Base-by-base conservation (phyloP, 1,140 invertebrate genomes). In the Meloidogyne hapla region DNA sequence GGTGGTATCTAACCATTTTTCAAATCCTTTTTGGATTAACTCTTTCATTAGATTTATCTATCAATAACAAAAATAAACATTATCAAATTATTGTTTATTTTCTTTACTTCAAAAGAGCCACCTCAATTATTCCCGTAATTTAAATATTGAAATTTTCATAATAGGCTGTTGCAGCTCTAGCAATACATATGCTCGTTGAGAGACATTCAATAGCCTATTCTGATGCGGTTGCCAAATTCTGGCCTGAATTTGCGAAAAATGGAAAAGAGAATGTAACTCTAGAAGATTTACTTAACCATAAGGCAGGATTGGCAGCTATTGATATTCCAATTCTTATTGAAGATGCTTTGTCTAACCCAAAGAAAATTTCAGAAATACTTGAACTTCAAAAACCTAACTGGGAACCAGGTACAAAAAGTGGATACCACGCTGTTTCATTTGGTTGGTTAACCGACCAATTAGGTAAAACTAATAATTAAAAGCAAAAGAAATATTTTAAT, bases 211-310 rank as follows among this genome's bases (percentile, higher is more conserved):
- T 88, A 8, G 81, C 88, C 40, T 89, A 89, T 75, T 83, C 85
- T n/a, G 80, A 86, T 28, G 79, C 79, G 13, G 84, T 89, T 13
- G 65, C 78, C 18, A 68, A 86, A n/a, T 88, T 88, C 79, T 89
- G 89, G 89, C 89, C 89, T 33, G 88, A 88, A 69, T 89, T 89
- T 84, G 87, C 75, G 10, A 61, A 81, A n/a, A 86, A 89, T 63
- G 87, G 88, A 3, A 89, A 89, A 78, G 84, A 85, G 62, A 82
- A 81, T 33, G 85, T 89, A 23, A 89, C 89, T 3, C 83, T 89
- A 15, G 84, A 87, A 25, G 84, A 83, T 81, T 66, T 89, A 2
- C 68, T 89, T 21, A 85, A 82, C 48, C 89, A 89, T 79, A 80
- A 86, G 80, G 88, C 88, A 13, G 65, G 82, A n/a, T 65, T 79